phyloP scores from a whole-genome alignment of 2,113 vertebrate species.

The Lasiurus borealis region DNA sequence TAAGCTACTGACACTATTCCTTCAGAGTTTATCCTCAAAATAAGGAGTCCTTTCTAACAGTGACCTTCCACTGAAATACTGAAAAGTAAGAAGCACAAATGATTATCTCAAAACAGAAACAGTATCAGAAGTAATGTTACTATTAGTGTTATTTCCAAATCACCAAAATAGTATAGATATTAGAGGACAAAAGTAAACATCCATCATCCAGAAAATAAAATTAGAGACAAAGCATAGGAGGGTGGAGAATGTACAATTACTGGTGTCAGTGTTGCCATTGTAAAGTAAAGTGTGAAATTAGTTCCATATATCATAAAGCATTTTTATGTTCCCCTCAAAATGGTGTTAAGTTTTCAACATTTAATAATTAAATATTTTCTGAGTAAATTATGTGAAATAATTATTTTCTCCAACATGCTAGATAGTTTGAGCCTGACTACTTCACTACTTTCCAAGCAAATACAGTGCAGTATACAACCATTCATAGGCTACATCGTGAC shows the following conservation, averaged over 20 bases:
- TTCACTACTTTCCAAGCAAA: constrained; percentile 42
- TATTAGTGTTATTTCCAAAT: constrained; percentile 18
- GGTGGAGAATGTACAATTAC: not conserved
- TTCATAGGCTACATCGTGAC: not conserved
- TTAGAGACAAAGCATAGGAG: not conserved
- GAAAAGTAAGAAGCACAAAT: not conserved
- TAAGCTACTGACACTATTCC: not conserved
- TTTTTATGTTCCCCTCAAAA: constrained; percentile 46
- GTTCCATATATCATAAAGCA: not conserved
- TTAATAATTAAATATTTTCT: constrained; percentile 12
- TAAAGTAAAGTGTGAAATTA: constrained; percentile 11
- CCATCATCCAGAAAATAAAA: constrained; percentile 10
- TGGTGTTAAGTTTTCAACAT: constrained; percentile 20
- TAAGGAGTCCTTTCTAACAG: not conserved
- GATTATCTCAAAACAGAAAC: not conserved
- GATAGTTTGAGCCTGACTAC: not conserved
- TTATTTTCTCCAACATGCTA: not conserved
- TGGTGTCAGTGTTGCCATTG: not conserved
- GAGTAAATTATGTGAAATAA: not conserved
- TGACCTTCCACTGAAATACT: not conserved
- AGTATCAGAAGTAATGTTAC: not conserved
- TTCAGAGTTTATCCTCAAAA: not conserved
- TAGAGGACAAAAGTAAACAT: not conserved
- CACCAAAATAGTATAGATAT: not conserved
- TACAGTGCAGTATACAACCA: not conserved